phyloP scores from a whole-genome alignment of 2,113 vertebrate species.

The Ardeotis arabs region DNA sequence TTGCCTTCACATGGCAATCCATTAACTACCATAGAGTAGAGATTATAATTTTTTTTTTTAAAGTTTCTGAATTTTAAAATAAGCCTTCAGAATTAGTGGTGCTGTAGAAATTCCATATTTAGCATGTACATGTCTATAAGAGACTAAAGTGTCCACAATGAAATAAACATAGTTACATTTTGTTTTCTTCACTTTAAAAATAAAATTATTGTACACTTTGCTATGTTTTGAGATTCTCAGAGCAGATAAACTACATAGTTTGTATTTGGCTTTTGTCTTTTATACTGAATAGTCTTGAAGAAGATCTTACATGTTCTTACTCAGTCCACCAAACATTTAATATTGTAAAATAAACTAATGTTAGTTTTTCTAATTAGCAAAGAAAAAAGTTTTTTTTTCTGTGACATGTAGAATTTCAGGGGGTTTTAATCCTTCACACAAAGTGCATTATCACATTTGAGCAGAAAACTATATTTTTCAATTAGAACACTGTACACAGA shows the following conservation, averaged over 20 bases:
- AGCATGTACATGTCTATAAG: neutral
- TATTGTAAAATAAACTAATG: neutral
- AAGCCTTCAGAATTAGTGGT: neutral
- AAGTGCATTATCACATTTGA: slow-evolving; percentile 5
- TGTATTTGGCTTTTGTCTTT: neutral
- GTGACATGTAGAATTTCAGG: neutral
- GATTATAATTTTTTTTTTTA: too few species aligned
- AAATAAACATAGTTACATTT: neutral
- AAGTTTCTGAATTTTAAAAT: neutral
- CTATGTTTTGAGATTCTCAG: neutral
- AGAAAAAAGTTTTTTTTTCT: slow-evolving; percentile 6
- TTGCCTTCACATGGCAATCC: neutral
- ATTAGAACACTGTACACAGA: neutral
- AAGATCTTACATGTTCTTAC: neutral
- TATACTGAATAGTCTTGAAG: neutral
- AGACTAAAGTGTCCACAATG: neutral
- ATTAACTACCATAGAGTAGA: neutral
- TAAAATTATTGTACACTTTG: neutral
- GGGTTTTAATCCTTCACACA: slow-evolving; percentile 8
- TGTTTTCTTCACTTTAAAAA: neutral
- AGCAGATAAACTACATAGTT: neutral
- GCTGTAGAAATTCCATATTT: neutral
- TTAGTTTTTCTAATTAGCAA: neutral
- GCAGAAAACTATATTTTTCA: slow-evolving; percentile 33
- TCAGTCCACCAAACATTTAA: neutral